phyloP scores from a whole-genome alignment of 2,113 vertebrate species.

The Baryphthengus martii region DNA sequence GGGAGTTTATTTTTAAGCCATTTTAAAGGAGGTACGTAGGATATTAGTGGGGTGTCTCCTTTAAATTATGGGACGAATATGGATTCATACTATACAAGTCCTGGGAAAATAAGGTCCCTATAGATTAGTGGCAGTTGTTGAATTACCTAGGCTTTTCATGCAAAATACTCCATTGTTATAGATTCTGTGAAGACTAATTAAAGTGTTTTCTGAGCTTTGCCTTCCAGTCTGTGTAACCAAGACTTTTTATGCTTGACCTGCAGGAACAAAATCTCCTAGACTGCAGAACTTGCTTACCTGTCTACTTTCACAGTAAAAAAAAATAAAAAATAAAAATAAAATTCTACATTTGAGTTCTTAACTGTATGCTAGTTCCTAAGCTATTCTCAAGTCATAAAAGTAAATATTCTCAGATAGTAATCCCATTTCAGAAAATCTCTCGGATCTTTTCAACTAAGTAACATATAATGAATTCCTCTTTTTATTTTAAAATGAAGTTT shows the following conservation, averaged over 20 bases:
- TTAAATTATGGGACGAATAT: constrained; percentile 19
- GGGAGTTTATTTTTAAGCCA: not conserved
- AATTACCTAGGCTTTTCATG: constrained; percentile 9
- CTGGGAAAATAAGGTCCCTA: not conserved
- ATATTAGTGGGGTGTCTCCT: not conserved
- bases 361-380: not conserved
- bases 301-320: not conserved
- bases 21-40: constrained; percentile 38
- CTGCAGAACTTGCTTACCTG: not conserved
- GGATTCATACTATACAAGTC: not conserved
- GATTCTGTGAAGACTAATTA: constrained; percentile 53
- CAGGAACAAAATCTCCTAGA: not conserved
- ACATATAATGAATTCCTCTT: not conserved
- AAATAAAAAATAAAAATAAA: not conserved
- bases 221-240: not conserved
- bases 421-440: not conserved
- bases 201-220: constrained; percentile 21
- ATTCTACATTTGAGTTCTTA: not conserved
- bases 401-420: not conserved
- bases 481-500: not conserved
- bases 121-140: not conserved
- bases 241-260: not conserved
- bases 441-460: not conserved
- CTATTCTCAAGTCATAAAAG: not conserved
- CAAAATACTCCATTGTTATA: constrained; percentile 11